phyloP scores from a whole-genome alignment of 2,888 invertebrate genomes.

The Syritta pipiens region DNA sequence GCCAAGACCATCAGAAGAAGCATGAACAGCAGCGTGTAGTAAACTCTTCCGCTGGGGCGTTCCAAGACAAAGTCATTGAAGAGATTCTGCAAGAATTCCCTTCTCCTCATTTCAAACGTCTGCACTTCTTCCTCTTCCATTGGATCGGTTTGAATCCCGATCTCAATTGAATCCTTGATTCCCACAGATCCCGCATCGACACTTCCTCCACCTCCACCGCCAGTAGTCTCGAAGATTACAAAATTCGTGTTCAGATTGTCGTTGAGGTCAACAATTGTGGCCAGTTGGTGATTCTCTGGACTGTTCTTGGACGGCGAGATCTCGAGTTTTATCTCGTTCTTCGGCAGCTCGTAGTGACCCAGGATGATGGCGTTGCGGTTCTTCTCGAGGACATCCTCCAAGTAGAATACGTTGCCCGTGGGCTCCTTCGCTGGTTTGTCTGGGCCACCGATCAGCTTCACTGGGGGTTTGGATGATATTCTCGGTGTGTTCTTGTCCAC shows the following conservation, averaged over 20 bases:
- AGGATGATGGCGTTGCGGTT: constrained; percentile 76
- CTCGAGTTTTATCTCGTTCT: constrained; percentile 79
- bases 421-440: constrained; percentile 73
- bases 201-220: constrained; percentile 72
- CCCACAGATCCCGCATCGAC: too few species aligned
- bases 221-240: constrained; percentile 48
- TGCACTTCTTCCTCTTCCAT: constrained; percentile 70
- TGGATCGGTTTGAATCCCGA: constrained; percentile 83
- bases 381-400: constrained; percentile 78
- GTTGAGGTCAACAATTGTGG: constrained; percentile 75
- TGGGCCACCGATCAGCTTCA: constrained; percentile 89
- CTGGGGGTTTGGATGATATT: constrained; percentile 86
- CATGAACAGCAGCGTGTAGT: constrained; percentile 85
- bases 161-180: constrained; percentile 76
- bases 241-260: constrained; percentile 65
- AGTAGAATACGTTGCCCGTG: constrained; percentile 79
- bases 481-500: constrained; percentile 94
- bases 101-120: too few species aligned
- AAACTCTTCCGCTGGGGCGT: constrained; percentile 87
- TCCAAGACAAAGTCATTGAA: constrained; percentile 84
- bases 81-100: too few species aligned
- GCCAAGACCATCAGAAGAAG: constrained; percentile 85
- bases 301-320: constrained; percentile 74
- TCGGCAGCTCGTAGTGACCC: constrained; percentile 88
- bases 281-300: constrained; percentile 71